A percentile compares a stretch with the other conserved stretches of the same genome.
phyloP scores from a whole-genome alignment of 2,113 vertebrate genomes.

The Erinaceus europaeus region DNA sequence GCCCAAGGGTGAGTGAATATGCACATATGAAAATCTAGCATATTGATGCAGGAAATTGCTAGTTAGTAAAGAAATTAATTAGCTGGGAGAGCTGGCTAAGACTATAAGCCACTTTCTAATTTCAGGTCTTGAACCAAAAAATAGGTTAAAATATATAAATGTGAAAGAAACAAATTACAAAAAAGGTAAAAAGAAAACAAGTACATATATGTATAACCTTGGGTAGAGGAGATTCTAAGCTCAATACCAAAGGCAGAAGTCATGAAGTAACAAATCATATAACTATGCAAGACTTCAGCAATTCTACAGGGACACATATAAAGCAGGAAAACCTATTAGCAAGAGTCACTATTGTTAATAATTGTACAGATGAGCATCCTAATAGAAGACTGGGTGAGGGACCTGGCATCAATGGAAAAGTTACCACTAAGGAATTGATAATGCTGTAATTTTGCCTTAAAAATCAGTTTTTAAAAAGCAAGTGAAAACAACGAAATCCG shows the following conservation, averaged over 20 bases:
- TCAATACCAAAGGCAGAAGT: conserved; percentile 33
- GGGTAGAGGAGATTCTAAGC: not conserved
- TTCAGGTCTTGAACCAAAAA: not conserved
- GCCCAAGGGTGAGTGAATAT: not conserved
- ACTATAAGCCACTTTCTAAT: conserved; percentile 17
- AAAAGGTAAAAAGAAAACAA: conserved; percentile 24
- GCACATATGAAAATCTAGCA: conserved; percentile 3
- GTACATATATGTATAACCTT: not conserved
- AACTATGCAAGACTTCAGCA: not conserved
- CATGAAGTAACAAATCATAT: conserved; percentile 18
- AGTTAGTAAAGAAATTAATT: conserved; percentile 28
- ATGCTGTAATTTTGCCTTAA: not conserved
- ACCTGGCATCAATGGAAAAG: not conserved
- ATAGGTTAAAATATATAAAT: not conserved
- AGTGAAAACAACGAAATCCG: not conserved
- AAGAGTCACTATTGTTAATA: not conserved
- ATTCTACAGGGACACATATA: not conserved
- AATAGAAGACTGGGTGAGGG: conserved; percentile 23
- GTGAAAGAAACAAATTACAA: not conserved
- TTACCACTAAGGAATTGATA: conserved; percentile 14
- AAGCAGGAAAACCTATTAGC: not conserved
- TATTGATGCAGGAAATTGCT: not conserved
- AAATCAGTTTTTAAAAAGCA: conserved; percentile 4
- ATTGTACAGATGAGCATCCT: conserved; percentile 20
- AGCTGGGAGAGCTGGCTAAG: not conserved